Evolutionary conservation across 2,888 invertebrate genomes (phyloP).

Genomic region (Antheraea yamamai): DNA sequence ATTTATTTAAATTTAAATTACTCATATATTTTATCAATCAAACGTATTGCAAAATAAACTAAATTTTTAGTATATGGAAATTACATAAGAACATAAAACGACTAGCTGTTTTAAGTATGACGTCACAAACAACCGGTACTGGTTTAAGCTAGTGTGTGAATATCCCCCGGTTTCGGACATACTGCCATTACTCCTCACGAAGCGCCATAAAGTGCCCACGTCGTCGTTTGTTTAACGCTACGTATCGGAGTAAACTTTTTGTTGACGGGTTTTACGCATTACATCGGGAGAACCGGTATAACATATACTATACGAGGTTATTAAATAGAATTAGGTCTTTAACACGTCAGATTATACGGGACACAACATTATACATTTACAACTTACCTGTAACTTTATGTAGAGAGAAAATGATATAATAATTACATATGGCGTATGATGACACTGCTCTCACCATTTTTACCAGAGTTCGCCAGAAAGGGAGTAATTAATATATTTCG

Average conservation of each 20-base stretch:
- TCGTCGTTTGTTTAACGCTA: slow-evolving; percentile 18
- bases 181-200: neutral
- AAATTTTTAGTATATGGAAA: too few relatives aligned
- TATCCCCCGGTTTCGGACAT: neutral
- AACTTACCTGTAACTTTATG: too few relatives aligned
- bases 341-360: neutral
- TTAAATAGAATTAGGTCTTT: neutral
- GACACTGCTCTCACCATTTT: too few relatives aligned
- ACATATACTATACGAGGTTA: neutral
- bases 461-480: too few relatives aligned
- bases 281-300: neutral
- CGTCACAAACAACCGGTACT: neutral
- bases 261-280: neutral
- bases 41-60: too few relatives aligned
- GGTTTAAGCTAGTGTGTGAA: neutral
- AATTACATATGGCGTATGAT: too few relatives aligned
- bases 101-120: neutral
- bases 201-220: slow-evolving; percentile 9
- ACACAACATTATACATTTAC: too few relatives aligned
- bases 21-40: too few relatives aligned
- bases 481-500: too few relatives aligned
- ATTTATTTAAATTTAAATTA: too few relatives aligned
- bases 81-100: neutral
- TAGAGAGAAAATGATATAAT: too few relatives aligned
- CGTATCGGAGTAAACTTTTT: slow-evolving; percentile 19